Percentiles rank a stretch among this genome's conserved stretches.
Conservation (phyloP, 2,888 invertebrate genomes). For the Griposia aprilina region DNA sequence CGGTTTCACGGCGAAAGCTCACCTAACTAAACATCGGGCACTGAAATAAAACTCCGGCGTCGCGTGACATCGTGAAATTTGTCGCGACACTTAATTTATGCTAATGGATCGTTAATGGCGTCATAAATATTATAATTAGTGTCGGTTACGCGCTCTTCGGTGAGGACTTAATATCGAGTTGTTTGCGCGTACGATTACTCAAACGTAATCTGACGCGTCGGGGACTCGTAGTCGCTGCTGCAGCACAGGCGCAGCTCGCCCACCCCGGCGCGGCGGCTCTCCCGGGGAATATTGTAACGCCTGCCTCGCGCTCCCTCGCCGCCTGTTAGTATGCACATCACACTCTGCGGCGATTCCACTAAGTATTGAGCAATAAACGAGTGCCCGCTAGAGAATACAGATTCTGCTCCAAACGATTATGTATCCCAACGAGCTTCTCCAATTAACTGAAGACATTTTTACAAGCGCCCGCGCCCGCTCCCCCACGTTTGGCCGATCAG, state of each 20-base stretch:
- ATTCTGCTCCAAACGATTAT: constrained; percentile 55
- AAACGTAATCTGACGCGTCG: constrained; percentile 30
- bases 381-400: constrained; percentile 55
- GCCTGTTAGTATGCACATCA: constrained; percentile 60
- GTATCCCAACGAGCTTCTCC: constrained; percentile 39
- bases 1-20: constrained; percentile 70
- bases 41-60: constrained; percentile 72
- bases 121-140: constrained; percentile 79
- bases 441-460: constrained; percentile 53
- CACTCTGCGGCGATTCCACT: constrained; percentile 50
- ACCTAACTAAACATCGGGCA: constrained; percentile 76
- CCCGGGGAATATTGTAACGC: constrained; percentile 3
- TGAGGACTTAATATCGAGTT: constrained; percentile 47
- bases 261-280: not conserved
- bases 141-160: constrained; percentile 70
- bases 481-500: constrained; percentile 11
- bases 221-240: constrained; percentile 1
- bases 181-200: constrained; percentile 31
- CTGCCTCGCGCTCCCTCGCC: constrained; percentile 13
- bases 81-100: constrained; percentile 84
- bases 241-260: not conserved
- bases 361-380: constrained; percentile 72
- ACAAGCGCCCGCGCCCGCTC: not conserved
- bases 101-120: constrained; percentile 85
- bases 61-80: constrained; percentile 76